phyloP scores from a whole-genome alignment of 1,140 invertebrate species.

The Rhagoletis pomonella region DNA sequence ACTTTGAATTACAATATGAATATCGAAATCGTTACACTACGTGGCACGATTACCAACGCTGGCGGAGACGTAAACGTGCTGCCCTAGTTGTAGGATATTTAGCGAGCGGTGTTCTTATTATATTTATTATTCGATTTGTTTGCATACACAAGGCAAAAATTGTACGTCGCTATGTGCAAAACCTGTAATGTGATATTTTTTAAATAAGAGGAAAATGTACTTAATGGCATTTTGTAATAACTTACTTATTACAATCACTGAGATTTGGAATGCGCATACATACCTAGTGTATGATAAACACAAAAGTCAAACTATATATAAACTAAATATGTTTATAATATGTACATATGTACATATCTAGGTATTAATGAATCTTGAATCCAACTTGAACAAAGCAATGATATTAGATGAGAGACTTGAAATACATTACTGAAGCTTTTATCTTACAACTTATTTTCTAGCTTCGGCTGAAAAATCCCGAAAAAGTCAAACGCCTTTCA shows the following conservation, averaged over 20 bases:
- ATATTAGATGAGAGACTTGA: no score
- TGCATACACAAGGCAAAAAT: constrained; percentile 71
- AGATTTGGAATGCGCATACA: no score
- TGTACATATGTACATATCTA: no score
- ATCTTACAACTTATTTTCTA: background rate
- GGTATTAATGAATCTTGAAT: no score
- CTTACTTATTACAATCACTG: background rate
- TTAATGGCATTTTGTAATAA: background rate
- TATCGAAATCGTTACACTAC: constrained; percentile 84
- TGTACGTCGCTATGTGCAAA: constrained; percentile 68
- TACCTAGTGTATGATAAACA: no score
- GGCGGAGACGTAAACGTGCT: constrained; percentile 75
- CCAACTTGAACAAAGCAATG: no score
- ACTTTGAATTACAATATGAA: constrained; percentile 81
- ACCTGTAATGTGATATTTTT: constrained; percentile 60
- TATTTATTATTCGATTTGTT: constrained; percentile 64
- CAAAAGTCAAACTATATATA: no score
- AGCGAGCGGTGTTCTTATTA: constrained; percentile 62
- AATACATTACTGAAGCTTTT: no score
- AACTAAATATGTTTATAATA: no score
- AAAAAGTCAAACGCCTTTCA: no score
- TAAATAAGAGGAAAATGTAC: background rate
- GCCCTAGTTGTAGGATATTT: constrained; percentile 66
- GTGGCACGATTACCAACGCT: constrained; percentile 79
- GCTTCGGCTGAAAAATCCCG: background rate